phyloP scores from a whole-genome alignment of 92 coral and sea anemone genomes.

The Parazoanthus atlanticus region DNA sequence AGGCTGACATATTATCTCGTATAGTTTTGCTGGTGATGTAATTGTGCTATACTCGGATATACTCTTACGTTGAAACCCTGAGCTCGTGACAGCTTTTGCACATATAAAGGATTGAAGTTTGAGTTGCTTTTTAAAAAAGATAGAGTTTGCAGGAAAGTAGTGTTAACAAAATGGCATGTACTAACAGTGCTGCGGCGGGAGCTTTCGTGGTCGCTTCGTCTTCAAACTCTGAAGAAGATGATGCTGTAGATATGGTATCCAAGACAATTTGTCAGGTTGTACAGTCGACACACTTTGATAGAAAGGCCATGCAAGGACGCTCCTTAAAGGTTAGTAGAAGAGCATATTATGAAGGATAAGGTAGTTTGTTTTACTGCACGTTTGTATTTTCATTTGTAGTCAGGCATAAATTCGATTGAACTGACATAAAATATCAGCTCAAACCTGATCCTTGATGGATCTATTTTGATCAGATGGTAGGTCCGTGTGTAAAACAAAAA shows the following conservation, averaged over 20 bases:
- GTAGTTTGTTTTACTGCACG: neutral
- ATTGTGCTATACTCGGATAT: neutral
- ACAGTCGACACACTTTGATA: conserved; percentile 27
- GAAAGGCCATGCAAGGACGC: conserved; percentile 24
- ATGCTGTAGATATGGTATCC: conserved; percentile 10
- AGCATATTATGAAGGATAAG: neutral
- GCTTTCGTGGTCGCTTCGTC: neutral
- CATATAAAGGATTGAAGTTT: neutral
- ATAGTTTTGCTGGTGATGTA: neutral
- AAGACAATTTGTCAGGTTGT: conserved; percentile 9
- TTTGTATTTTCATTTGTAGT: no score
- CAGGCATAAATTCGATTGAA: no score
- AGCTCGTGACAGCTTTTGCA: neutral
- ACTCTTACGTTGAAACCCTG: neutral
- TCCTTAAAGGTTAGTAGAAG: conserved; percentile 1
- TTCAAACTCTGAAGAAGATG: conserved; percentile 18
- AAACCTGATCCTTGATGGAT: no score
- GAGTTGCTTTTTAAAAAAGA: neutral
- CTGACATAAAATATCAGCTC: no score
- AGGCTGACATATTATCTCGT: neutral
- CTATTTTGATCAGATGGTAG: no score
- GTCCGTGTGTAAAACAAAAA: no score
- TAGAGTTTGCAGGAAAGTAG: neutral
- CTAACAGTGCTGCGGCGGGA: neutral
- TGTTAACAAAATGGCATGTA: neutral